Percentiles rank a stretch among this genome's conserved stretches.
These are phyloP conservation scores for Eilema caniola DNA, from an alignment of 2,888 invertebrate species.

Conservation along the genomic window DNA sequence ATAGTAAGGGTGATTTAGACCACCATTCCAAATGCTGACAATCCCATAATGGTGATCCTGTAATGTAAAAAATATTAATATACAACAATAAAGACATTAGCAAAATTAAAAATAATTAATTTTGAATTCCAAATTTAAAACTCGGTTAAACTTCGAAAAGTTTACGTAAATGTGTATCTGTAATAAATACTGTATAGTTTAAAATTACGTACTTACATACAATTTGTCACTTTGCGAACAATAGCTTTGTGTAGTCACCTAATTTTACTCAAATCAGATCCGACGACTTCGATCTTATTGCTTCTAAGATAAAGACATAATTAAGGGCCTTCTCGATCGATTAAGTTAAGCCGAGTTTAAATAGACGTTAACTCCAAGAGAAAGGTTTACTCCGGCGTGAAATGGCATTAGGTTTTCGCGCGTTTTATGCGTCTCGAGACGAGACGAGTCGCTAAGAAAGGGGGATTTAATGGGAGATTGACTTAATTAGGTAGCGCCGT, in stretches of 20 bases:
- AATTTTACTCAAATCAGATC: slow-evolving; percentile 77
- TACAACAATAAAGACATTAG: no score
- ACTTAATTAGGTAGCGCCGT: slow-evolving; percentile 82
- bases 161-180: background rate
- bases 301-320: slow-evolving; percentile 84
- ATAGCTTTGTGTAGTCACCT: slow-evolving; percentile 50
- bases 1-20: no score
- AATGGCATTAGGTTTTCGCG: slow-evolving; percentile 87
- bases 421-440: slow-evolving; percentile 76
- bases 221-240: slow-evolving; percentile 14
- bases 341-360: slow-evolving; percentile 86
- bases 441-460: slow-evolving; percentile 83
- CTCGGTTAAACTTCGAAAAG: background rate
- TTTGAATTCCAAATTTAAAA: background rate
- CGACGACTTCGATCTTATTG: slow-evolving; percentile 67
- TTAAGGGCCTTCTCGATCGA: slow-evolving; percentile 86
- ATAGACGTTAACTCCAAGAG: slow-evolving; percentile 85
- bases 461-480: slow-evolving; percentile 84
- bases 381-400: slow-evolving; percentile 87
- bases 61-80: no score
- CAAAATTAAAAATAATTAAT: background rate
- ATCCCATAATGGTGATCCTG: no score
- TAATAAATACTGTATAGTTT: background rate
- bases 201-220: background rate
- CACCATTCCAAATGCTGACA: background rate